Base-by-base conservation (phyloP, 2,797 vertebrate genomes). In the Varecia variegata region DNA sequence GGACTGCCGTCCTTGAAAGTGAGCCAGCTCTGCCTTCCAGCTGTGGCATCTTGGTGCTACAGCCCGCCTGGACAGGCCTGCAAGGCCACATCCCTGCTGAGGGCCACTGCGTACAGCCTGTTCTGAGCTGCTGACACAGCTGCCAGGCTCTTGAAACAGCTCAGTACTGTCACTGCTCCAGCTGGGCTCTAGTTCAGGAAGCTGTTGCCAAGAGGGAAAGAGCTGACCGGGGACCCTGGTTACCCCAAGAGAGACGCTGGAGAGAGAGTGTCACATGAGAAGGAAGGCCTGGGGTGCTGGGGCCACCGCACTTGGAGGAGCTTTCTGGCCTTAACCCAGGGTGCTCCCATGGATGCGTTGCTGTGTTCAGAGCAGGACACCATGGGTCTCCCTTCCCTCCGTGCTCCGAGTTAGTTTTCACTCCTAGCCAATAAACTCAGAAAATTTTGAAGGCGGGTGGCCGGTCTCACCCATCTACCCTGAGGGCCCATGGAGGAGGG, bases 241-340 rank as follows among this genome's bases (percentile, higher is more conserved):
- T 83, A 76, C 86, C 77, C 62, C 1, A 0, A n/a, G 45, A 81
- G 32, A 88, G 80, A 88, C 11, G 23, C 25, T 71, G 27, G 92
- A 88, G 88, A 93, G 82, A 40, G 2, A 20, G 9, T n/a, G 67
- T 92, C 79, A 92, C 93, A 40, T 74, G 96, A 97, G 97, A 94
- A 80, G 68, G n/a, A 68, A 67, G 81, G 47, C 43, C 60, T 30
- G 15, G 38, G 52, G 47, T 30, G 3, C 62, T 20, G 30, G 45
- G 85, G 89, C 85, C 62, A 2, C 70, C 3, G 17, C 11, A 30
- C 76, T 79, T 3, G 1, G 88, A 93, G 60, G 56, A 73, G 32
- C 45, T 80, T 30, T 58, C 45, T 23, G 30, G 52, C 70, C 79
- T 89, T 76, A 30, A 94, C 90, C 94, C 1, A 1, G 68, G 30